These are phyloP conservation scores for Mesitornis unicolor DNA, from an alignment of 2,113 vertebrate genomes.

Conservation along the genomic window DNA sequence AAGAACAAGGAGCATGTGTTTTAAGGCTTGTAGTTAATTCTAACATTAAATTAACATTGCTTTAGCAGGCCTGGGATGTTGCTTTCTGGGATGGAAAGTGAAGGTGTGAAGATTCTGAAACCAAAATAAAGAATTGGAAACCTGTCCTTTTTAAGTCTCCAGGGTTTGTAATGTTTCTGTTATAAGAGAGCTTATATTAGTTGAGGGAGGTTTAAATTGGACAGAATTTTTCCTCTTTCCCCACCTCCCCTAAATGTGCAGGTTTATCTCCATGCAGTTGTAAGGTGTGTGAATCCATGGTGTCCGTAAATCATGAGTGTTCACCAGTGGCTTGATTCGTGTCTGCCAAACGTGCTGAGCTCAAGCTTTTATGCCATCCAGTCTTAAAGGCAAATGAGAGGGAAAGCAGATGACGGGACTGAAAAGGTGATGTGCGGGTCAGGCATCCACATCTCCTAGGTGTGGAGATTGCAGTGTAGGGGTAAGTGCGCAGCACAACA, in stretches of 20 bases:
- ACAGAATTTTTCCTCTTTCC: not conserved
- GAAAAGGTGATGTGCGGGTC: not conserved
- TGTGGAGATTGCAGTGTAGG: rapidly evolving
- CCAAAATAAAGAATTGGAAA: not conserved
- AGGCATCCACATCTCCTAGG: not conserved
- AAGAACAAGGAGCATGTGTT: not conserved
- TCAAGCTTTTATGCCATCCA: not conserved
- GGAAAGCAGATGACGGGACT: not conserved
- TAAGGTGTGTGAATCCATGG: not conserved
- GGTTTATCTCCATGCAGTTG: rapidly evolving
- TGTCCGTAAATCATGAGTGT: not conserved
- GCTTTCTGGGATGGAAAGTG: not conserved
- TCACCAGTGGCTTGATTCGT: not conserved
- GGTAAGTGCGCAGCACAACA: not conserved
- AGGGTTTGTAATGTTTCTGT: not conserved
- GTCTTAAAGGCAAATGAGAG: not conserved
- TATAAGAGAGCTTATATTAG: not conserved
- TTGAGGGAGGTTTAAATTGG: not conserved
- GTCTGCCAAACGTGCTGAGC: not conserved
- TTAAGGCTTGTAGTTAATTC: not conserved
- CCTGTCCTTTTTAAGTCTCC: not conserved
- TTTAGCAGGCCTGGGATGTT: not conserved
- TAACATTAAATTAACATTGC: no score
- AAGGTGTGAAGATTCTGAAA: not conserved
- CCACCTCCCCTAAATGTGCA: not conserved